These are phyloP conservation scores for Platysternon megacephalum DNA, from an alignment of 2,113 vertebrate species.

Conservation along the genomic window DNA sequence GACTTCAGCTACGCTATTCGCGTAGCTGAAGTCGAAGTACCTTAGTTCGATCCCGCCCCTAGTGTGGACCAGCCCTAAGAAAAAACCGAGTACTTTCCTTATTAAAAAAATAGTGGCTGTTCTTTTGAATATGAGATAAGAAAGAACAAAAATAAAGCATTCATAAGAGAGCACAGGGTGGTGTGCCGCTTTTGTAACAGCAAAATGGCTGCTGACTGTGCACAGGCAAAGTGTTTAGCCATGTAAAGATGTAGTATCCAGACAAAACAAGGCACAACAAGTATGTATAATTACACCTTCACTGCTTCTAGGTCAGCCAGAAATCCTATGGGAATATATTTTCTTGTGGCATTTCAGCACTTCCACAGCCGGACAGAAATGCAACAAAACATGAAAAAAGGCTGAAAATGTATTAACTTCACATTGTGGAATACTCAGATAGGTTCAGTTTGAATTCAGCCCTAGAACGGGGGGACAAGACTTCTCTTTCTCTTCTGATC, in stretches of 20 bases:
- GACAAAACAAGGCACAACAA: neutral
- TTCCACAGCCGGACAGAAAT: neutral
- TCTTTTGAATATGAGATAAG: neutral
- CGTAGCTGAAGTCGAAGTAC: no score
- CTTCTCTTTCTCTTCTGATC: neutral
- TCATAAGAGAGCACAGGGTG: neutral
- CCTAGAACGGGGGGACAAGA: rapidly evolving
- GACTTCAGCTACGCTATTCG: no score
- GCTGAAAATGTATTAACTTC: rapidly evolving
- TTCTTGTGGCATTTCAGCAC: neutral
- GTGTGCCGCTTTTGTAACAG: neutral
- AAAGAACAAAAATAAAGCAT: neutral
- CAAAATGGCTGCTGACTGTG: neutral
- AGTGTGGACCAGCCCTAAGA: no score
- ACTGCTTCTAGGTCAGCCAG: neutral
- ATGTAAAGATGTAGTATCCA: neutral
- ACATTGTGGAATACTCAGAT: neutral
- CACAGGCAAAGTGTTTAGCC: neutral
- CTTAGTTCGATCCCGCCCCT: no score
- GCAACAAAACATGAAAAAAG: neutral
- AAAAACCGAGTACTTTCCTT: neutral
- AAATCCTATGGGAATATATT: neutral
- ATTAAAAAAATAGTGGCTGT: rapidly evolving
- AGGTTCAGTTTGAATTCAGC: neutral
- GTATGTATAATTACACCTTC: neutral